Evolutionary conservation across 2,888 invertebrate species (phyloP).

Genomic region (Acanthosepion lycidas): DNA sequence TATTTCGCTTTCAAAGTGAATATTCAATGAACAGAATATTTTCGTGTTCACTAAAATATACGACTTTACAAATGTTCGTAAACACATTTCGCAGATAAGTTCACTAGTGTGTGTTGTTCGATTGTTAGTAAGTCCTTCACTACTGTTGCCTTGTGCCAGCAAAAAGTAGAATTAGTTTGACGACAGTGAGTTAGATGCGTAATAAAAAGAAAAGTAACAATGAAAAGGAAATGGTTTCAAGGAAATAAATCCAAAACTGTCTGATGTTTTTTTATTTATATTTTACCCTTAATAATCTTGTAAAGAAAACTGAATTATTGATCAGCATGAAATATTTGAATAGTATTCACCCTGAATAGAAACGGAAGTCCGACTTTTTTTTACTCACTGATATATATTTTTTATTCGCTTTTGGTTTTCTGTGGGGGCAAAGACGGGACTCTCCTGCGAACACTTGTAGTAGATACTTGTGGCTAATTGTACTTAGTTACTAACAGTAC

Average conservation of each 20-base stretch:
- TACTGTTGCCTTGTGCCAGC: too few species aligned
- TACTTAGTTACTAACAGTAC: not conserved
- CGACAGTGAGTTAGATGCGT: too few species aligned
- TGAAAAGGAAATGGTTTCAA: too few species aligned
- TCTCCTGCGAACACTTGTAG: not conserved
- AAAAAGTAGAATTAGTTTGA: too few species aligned
- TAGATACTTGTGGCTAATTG: not conserved
- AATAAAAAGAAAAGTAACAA: too few species aligned
- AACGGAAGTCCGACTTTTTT: not conserved
- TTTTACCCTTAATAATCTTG: not conserved
- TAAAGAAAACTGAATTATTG: not conserved
- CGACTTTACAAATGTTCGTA: too few species aligned
- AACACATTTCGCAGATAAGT: too few species aligned
- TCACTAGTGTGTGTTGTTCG: too few species aligned
- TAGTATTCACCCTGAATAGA: not conserved
- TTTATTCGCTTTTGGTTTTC: not conserved
- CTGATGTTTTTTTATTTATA: not conserved
- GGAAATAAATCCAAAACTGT: not conserved
- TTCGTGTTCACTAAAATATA: too few species aligned
- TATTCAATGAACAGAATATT: too few species aligned
- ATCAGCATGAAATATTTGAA: not conserved
- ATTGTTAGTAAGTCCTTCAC: too few species aligned
- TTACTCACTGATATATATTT: not conserved
- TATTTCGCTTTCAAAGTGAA: too few species aligned
- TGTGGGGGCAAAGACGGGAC: not conserved